Evolutionary conservation across 2,888 invertebrate species (phyloP), one percentile per base, ranked within the genome.

Genomic region (Ellobium chinense): DNA sequence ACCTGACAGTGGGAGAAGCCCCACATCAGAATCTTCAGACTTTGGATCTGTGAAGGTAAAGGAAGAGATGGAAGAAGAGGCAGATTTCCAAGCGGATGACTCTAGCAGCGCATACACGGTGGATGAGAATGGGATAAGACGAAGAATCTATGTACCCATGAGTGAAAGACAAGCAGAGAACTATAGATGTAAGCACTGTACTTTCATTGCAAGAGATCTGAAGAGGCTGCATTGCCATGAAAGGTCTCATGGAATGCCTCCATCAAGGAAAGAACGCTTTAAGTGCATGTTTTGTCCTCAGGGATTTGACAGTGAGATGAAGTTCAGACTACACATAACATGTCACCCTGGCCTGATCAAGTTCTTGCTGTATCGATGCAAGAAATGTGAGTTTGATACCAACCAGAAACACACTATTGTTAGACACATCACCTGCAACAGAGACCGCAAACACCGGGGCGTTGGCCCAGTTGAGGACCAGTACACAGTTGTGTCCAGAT

Each of bases 271-370:
- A 65, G 82, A 84, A 2, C 80, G 85, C 12, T 85, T 85, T 70
- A 82, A 81, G 58, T 85, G 85, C 73, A 82, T 84, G 81, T 85
- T 84, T 72, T 85, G 85, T 39, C 85, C 85, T 21, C 85, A 85
- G 69, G 83, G 84, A 1, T 84, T 85, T 80, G 84, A 84, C 69
- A 82, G 80, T 66, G 76, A 82, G 36, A 63, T 82, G 37, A 85
- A 84, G 70, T 85, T 85, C 72, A 76, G 65, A 46, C 80, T 80
- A 9, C 85, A 85, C 70, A 82, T 85, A 27, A 82, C 80, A n/a
- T 84, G 85, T 69, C 85, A 85, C 75, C 85, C 85, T 24, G 85
- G 85, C 2, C 72, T 83, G n/a, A 85, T 85, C 62, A 83, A 84
- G 54, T 84, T 83, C 72, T 75, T 80, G 60, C 65, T 84, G 37